A percentile compares a stretch with the other conserved stretches of the same genome.
Conservation (phyloP, 2,888 invertebrate genomes). For the Archaeoteleia sp. region DNA sequence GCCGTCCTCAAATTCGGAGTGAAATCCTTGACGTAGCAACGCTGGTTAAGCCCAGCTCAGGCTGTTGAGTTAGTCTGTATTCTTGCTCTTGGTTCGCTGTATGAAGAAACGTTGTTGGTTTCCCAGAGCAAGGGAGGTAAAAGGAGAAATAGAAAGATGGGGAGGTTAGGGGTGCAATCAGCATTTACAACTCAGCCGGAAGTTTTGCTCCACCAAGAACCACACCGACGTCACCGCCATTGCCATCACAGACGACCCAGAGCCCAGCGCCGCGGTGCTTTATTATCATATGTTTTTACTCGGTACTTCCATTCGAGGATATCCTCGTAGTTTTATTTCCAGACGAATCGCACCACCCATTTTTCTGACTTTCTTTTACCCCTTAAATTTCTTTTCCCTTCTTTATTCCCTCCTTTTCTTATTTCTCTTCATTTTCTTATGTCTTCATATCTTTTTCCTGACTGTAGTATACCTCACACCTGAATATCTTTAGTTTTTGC, state of each 20-base stretch:
- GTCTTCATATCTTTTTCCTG: conserved; percentile 28
- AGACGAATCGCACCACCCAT: conserved; percentile 39
- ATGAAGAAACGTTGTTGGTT: conserved; percentile 53
- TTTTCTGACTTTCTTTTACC: conserved; percentile 37
- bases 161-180: conserved; percentile 66
- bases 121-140: conserved; percentile 28
- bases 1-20: conserved; percentile 14
- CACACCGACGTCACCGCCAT: conserved; percentile 53
- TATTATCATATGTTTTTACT: conserved; percentile 71
- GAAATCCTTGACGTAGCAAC: conserved; percentile 42
- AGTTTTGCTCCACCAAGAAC: conserved; percentile 61
- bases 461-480: background rate
- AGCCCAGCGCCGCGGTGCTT: conserved; percentile 60
- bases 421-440: conserved; percentile 44
- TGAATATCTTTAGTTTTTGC: conserved; percentile 15
- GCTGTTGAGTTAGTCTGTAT: conserved; percentile 38
- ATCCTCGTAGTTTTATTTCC: conserved; percentile 54
- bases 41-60: conserved; percentile 35
- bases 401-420: conserved; percentile 28
- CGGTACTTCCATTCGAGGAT: conserved; percentile 56
- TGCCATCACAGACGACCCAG: conserved; percentile 55
- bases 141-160: conserved; percentile 46
- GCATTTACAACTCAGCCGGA: conserved; percentile 68
- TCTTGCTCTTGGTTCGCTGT: conserved; percentile 37
- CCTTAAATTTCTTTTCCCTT: conserved; percentile 43